phyloP scores from a whole-genome alignment of 2,113 vertebrate species.

The Cygnus atratus region DNA sequence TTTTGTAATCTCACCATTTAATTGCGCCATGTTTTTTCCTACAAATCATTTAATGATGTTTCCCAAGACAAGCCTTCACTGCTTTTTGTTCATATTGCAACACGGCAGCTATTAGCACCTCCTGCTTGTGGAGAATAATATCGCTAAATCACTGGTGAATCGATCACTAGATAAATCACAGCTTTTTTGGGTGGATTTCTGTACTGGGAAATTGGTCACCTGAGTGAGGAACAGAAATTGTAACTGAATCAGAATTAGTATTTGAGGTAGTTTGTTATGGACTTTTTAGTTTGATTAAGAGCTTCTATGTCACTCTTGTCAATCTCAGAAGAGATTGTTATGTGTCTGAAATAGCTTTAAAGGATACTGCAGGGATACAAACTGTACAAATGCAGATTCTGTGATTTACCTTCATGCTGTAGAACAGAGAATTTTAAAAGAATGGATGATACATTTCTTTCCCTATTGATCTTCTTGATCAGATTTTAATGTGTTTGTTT shows the following conservation, averaged over 20 bases:
- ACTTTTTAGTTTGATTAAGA: neutral
- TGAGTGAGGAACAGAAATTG: neutral
- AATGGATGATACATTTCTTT: neutral
- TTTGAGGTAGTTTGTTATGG: neutral
- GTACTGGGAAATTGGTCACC: neutral
- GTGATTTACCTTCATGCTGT: neutral
- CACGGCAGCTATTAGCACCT: neutral
- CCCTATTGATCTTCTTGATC: neutral
- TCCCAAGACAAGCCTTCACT: neutral
- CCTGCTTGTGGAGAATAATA: neutral
- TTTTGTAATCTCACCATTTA: constrained; percentile 16
- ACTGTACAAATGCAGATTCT: neutral
- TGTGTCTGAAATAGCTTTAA: neutral
- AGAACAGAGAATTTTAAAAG: neutral
- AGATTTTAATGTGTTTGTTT: neutral
- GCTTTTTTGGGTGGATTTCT: neutral
- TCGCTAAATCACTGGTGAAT: neutral
- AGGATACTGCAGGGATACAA: neutral
- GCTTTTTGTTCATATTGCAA: neutral
- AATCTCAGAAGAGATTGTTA: neutral
- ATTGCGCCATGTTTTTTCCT: neutral
- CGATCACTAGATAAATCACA: neutral
- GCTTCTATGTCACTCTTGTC: neutral
- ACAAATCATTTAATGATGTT: neutral
- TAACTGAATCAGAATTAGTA: neutral